These are phyloP conservation scores for Hyperoodon ampullatus DNA, from an alignment of 2,113 vertebrate genomes.

Conservation along the genomic window DNA sequence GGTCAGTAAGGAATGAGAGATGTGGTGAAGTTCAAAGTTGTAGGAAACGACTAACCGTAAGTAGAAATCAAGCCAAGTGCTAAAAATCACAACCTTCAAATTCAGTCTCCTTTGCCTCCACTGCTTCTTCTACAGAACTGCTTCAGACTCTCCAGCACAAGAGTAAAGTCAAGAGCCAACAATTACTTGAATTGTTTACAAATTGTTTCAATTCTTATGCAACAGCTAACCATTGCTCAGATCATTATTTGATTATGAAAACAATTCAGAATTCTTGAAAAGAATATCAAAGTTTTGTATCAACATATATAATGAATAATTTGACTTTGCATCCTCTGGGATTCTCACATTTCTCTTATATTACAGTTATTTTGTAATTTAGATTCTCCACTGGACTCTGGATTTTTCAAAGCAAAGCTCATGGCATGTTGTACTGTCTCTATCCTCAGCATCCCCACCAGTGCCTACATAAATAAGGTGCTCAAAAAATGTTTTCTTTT, in stretches of 20 bases:
- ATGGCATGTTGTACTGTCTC: rapidly evolving
- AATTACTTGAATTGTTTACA: background rate
- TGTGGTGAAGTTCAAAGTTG: background rate
- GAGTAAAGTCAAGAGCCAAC: background rate
- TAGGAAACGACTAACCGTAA: background rate
- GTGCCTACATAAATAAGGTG: background rate
- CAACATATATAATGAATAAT: background rate
- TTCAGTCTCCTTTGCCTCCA: background rate
- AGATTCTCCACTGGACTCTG: background rate
- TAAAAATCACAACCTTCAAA: background rate
- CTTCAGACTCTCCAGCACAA: background rate
- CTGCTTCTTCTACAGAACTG: background rate
- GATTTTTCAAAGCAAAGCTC: background rate
- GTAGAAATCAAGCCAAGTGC: background rate
- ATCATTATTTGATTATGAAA: background rate
- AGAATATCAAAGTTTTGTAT: background rate
- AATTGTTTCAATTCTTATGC: background rate
- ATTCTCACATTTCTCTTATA: background rate
- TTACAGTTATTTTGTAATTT: background rate
- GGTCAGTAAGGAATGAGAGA: background rate
- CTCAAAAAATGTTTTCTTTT: background rate
- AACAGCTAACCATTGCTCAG: background rate
- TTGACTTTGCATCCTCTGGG: background rate
- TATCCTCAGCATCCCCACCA: background rate
- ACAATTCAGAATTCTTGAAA: background rate